Evolutionary conservation across 2,888 invertebrate species (phyloP).

Genomic region (Phaedon cochleariae): DNA sequence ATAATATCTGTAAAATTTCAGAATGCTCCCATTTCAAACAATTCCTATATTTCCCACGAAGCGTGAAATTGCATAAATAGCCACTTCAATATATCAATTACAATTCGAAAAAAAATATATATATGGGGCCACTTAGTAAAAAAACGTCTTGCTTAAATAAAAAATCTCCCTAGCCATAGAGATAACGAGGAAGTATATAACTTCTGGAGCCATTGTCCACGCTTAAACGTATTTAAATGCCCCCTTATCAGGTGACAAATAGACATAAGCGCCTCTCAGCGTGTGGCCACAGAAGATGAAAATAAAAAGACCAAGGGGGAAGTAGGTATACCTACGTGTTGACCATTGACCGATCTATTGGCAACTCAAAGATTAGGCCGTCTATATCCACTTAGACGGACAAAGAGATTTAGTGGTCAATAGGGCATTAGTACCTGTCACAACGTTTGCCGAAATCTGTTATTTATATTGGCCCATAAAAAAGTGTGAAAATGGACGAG

Average conservation of each 20-base stretch:
- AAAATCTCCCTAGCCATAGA: constrained; percentile 19
- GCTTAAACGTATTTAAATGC: constrained; percentile 39
- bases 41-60: constrained; percentile 28
- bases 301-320: constrained; percentile 29
- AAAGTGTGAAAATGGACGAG: constrained; percentile 31
- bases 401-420: constrained; percentile 38
- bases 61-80: constrained; percentile 32
- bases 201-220: constrained; percentile 28
- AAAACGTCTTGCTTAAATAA: constrained; percentile 16
- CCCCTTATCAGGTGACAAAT: constrained; percentile 41
- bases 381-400: constrained; percentile 30
- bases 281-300: constrained; percentile 37
- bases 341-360: constrained; percentile 31
- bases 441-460: constrained; percentile 29
- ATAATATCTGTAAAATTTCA: too few relatives aligned
- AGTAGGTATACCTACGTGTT: constrained; percentile 24
- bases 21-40: too few relatives aligned
- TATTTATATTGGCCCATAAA: constrained; percentile 30
- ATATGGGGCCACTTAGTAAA: constrained; percentile 25
- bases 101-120: too few relatives aligned
- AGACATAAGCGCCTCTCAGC: constrained; percentile 41
- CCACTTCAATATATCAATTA: constrained; percentile 22
- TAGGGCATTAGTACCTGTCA: constrained; percentile 39
- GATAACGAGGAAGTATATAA: constrained; percentile 26
- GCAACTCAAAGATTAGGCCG: constrained; percentile 29